Conservation (phyloP, 2,888 invertebrate species). For the Helleia helle region DNA sequence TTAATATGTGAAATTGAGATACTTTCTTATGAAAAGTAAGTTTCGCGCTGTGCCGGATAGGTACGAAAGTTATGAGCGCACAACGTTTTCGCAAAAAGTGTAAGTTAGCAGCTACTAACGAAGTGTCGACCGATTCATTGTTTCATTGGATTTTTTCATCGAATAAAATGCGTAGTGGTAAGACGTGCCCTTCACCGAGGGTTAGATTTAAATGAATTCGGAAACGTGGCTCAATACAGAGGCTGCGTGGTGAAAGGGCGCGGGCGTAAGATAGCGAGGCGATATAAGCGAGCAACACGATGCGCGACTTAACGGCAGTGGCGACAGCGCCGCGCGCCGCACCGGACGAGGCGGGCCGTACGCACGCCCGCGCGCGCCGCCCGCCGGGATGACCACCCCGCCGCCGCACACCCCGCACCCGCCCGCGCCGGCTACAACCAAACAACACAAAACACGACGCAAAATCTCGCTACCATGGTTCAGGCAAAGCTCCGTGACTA, state of each 20-base stretch:
- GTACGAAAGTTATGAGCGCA: neutral
- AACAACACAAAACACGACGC: slow-evolving; percentile 81
- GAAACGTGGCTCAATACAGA: slow-evolving; percentile 66
- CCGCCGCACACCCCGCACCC: slow-evolving; percentile 25
- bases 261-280: slow-evolving; percentile 41
- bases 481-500: slow-evolving; percentile 84
- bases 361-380: slow-evolving; percentile 31
- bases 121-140: too few relatives aligned
- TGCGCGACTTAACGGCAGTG: slow-evolving; percentile 30
- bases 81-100: neutral
- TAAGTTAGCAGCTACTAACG: slow-evolving; percentile 21
- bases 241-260: slow-evolving; percentile 62
- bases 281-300: slow-evolving; percentile 14
- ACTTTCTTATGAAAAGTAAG: too few relatives aligned
- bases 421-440: too few relatives aligned
- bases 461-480: slow-evolving; percentile 95
- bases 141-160: too few relatives aligned
- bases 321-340: slow-evolving; percentile 31
- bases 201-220: slow-evolving; percentile 27
- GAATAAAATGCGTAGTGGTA: too few relatives aligned
- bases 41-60: too few relatives aligned
- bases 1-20: too few relatives aligned
- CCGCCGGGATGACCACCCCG: slow-evolving; percentile 22
- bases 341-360: slow-evolving; percentile 31
- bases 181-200: slow-evolving; percentile 57